Conservation (phyloP, 23 tunicate genomes). For the Styela clava region DNA sequence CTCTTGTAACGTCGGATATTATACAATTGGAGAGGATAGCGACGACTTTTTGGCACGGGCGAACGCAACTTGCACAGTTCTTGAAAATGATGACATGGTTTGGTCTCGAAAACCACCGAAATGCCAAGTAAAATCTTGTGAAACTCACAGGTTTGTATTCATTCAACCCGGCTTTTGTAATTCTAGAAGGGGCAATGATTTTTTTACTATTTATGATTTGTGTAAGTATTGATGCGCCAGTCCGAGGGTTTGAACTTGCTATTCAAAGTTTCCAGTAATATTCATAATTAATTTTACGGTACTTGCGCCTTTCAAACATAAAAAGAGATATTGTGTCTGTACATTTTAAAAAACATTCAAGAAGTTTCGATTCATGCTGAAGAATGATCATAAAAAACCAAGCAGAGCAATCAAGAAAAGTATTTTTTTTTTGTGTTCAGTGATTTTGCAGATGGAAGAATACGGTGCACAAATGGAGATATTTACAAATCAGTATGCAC, state of each 20-base stretch:
- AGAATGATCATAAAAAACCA: too few species aligned
- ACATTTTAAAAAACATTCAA: too few species aligned
- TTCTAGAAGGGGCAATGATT: not conserved
- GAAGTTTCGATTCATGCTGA: too few species aligned
- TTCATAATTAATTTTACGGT: too few species aligned
- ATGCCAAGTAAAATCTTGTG: conserved; percentile 10
- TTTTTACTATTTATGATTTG: too few species aligned
- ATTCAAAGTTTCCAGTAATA: too few species aligned
- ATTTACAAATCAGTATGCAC: not conserved
- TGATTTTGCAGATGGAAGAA: not conserved
- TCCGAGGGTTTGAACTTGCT: too few species aligned
- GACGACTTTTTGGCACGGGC: not conserved
- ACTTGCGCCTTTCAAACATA: too few species aligned
- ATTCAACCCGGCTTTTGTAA: not conserved
- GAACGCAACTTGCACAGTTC: not conserved
- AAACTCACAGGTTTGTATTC: not conserved
- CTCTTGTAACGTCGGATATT: conserved; percentile 6
- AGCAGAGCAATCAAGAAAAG: too few species aligned
- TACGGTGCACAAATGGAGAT: conserved; percentile 1
- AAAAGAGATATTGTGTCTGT: too few species aligned
- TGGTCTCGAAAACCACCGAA: not conserved
- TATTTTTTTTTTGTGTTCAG: too few species aligned
- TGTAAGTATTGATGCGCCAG: too few species aligned
- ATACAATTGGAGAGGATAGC: not conserved
- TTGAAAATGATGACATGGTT: not conserved